Base-by-base conservation (phyloP, 1,140 invertebrate species). In the Hypsibius dujardini region DNA sequence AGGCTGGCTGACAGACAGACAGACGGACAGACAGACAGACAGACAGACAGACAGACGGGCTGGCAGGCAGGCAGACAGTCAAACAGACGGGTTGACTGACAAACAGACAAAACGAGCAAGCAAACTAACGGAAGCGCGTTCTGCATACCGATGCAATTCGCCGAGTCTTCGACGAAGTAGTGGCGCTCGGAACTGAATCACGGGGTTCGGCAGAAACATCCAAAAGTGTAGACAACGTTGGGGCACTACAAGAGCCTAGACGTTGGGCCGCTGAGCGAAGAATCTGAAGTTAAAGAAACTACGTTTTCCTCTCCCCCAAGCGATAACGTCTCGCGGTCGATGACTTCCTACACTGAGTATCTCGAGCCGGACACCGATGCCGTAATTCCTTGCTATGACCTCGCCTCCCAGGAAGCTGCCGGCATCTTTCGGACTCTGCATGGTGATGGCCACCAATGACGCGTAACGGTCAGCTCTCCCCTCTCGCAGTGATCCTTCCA, bases 361-460 rank as follows among this genome's bases (percentile, higher is more conserved):
- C 50, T 56, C 50, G n/a, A 56, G 50, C n/a, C 50, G 50, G n/a
- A 56, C 50, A n/a, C 50, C 50, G 50, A 56, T 56, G 50, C 50
- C 50, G n/a, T 56, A 56, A n/a, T 56, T 56, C 50, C 50, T 56
- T n/a, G 50, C 50, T 56, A 56, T 56, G 50, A n/a, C 50, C n/a
- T 56, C 50, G 50, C 50, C 7, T 0, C 50, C 50, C 7, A 56
- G 7, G n/a, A 12, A 56, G n/a, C 7, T n/a, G 0, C 50, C 50
- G 50, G 50, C 50, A 56, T 7, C n/a, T 56, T 56, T 56, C 50
- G 50, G 50, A 0, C n/a, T 56, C 50, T 12, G 7, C 50, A n/a
- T 56, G 7, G 50, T 56, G 7, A 56, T 7, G 7, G 7, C 7
- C 50, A 56, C 50, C 7, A 56, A n/a, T n/a, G 50, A 7, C n/a